A percentile compares a stretch with the other conserved stretches of the same genome.
Conservation (phyloP, 2,888 invertebrate genomes). For the Sarcophaga variegata region DNA sequence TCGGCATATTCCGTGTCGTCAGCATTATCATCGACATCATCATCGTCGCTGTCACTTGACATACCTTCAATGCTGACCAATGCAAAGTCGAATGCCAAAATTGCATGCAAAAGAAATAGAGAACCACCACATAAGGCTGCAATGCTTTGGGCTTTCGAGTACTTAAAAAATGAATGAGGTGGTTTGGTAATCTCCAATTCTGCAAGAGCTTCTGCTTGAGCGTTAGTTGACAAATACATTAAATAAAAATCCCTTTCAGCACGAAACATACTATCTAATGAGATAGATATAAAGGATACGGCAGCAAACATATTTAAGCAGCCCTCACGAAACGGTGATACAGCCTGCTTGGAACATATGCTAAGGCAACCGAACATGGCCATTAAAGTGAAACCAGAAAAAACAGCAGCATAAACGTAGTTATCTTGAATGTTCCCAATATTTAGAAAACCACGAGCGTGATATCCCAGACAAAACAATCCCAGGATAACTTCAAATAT, state of each 20-base stretch:
- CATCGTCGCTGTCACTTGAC: constrained; percentile 9
- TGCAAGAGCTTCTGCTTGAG: constrained; percentile 13
- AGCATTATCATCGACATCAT: neutral
- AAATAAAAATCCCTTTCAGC: constrained; percentile 75
- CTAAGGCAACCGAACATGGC: constrained; percentile 73
- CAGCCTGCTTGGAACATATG: constrained; percentile 66
- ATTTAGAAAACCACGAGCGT: constrained; percentile 74
- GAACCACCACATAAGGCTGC: constrained; percentile 72
- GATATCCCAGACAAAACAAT: constrained; percentile 72
- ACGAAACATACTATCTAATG: constrained; percentile 74
- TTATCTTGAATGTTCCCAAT: constrained; percentile 72
- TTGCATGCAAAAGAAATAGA: constrained; percentile 73
- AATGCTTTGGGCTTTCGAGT: constrained; percentile 75
- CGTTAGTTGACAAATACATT: constrained; percentile 69
- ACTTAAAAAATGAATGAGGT: constrained; percentile 73
- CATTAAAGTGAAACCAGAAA: constrained; percentile 73
- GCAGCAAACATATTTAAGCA: constrained; percentile 67
- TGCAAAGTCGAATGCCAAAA: constrained; percentile 73
- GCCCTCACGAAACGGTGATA: constrained; percentile 71
- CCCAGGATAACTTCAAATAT: constrained; percentile 72
- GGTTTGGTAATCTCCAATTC: constrained; percentile 69
- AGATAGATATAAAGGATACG: constrained; percentile 70
- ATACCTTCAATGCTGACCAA: neutral
- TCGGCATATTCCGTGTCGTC: constrained; percentile 32
- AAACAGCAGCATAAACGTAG: constrained; percentile 75